phyloP scores from a whole-genome alignment of 1,140 invertebrate species.

The Drosophila mauritiana region DNA sequence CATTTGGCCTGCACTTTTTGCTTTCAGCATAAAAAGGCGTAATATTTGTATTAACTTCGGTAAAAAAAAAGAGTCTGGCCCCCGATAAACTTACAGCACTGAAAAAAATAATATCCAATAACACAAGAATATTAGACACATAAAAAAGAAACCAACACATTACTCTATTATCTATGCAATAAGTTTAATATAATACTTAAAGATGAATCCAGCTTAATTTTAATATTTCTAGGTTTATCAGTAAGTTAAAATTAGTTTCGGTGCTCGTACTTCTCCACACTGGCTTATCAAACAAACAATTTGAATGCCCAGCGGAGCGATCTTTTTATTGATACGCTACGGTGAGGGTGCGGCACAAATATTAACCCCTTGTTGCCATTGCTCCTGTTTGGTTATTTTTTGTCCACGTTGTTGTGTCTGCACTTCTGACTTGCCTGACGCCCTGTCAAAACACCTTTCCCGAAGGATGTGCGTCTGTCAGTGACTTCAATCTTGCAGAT shows the following conservation, averaged over 20 bases:
- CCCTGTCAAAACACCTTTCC: conserved; percentile 74
- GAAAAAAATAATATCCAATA: not conserved
- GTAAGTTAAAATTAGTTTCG: not conserved
- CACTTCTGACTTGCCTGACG: conserved; percentile 49
- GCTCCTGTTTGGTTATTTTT: conserved; percentile 13
- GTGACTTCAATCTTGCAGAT: conserved; percentile 33
- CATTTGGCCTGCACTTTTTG: conserved; percentile 63
- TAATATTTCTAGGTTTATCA: not conserved
- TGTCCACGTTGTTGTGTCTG: conserved; percentile 27
- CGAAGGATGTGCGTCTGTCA: conserved; percentile 56
- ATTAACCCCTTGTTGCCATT: conserved; percentile 59
- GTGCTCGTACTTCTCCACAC: conserved; percentile 17
- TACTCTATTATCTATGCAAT: too few relatives aligned
- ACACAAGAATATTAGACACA: too few relatives aligned
- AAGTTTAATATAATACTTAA: too few relatives aligned
- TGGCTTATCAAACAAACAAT: conserved; percentile 58
- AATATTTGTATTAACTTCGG: conserved; percentile 55
- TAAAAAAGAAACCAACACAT: too few relatives aligned
- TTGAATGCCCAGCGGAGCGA: conserved; percentile 71
- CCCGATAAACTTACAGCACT: conserved; percentile 2
- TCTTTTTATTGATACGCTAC: conserved; percentile 74
- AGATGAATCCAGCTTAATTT: not conserved
- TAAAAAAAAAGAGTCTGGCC: not conserved
- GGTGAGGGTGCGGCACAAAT: conserved; percentile 36
- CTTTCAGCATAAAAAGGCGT: conserved; percentile 64